A percentile compares a stretch with the other conserved stretches of the same genome.
Conservation (phyloP, 2,888 invertebrate genomes). For the Anticlea derivata region DNA sequence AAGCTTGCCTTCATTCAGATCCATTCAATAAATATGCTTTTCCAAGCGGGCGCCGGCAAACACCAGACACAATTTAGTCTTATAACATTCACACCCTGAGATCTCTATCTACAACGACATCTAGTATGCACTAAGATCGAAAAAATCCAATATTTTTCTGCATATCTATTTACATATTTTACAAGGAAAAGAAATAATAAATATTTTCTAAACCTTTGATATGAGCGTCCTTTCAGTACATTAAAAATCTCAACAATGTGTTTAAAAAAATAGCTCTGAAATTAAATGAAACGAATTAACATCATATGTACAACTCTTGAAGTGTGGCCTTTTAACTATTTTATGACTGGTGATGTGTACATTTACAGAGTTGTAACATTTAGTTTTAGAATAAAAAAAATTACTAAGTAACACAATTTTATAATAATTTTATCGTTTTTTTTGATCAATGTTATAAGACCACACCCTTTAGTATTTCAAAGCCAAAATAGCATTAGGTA, state of each 20-base stretch:
- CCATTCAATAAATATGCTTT: constrained; percentile 16
- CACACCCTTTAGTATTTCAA: constrained; percentile 15
- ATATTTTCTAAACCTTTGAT: constrained; percentile 78
- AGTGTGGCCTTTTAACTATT: constrained; percentile 29
- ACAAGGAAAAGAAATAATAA: constrained; percentile 77
- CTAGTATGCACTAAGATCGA: constrained; percentile 64
- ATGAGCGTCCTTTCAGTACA: constrained; percentile 73
- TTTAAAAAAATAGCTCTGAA: constrained; percentile 46
- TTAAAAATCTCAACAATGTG: constrained; percentile 58
- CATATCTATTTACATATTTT: constrained; percentile 80
- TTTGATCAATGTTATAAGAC: constrained; percentile 2
- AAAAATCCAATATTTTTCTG: constrained; percentile 44
- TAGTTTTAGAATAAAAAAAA: no score
- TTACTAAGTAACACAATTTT: no score
- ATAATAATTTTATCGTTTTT: no score
- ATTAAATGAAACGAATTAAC: constrained; percentile 55
- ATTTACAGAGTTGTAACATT: constrained; percentile 1
- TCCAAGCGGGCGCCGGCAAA: not conserved
- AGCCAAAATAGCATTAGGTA: constrained; percentile 42
- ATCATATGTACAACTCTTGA: constrained; percentile 59
- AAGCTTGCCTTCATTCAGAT: constrained; percentile 18
- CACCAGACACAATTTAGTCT: not conserved
- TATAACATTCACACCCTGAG: constrained; percentile 47
- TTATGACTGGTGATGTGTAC: constrained; percentile 26
- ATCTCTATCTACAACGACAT: constrained; percentile 57